Conservation (phyloP, 2,888 invertebrate genomes). For the Idaea aversata region DNA sequence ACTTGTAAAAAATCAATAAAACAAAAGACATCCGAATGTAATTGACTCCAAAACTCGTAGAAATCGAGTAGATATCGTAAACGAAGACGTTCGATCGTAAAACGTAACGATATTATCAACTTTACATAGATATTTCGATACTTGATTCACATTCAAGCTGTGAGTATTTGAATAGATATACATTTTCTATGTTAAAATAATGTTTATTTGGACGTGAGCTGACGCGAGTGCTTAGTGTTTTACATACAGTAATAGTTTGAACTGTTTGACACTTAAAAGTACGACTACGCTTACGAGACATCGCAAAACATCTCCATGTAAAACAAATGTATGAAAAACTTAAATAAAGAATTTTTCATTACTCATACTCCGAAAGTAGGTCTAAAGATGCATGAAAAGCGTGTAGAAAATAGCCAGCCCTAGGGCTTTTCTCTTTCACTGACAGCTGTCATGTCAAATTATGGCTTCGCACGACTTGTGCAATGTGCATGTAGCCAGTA, state of each 20-base stretch:
- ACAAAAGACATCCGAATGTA: neutral
- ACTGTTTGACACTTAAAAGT: neutral
- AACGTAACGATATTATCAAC: conserved; percentile 20
- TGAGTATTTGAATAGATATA: neutral
- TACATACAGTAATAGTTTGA: neutral
- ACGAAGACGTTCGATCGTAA: conserved; percentile 17
- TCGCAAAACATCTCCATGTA: too few species aligned
- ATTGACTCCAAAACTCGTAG: neutral
- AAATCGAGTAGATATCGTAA: conserved; percentile 3
- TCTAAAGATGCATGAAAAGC: too few species aligned
- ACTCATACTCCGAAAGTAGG: too few species aligned
- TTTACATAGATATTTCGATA: conserved; percentile 11
- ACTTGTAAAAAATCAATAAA: neutral
- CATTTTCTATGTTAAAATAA: neutral
- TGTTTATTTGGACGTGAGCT: neutral
- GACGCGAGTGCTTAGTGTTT: neutral
- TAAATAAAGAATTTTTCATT: too few species aligned
- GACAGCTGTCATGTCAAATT: too few species aligned
- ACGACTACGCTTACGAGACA: too few species aligned
- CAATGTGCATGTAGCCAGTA: too few species aligned
- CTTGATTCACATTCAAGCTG: neutral
- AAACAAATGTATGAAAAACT: too few species aligned
- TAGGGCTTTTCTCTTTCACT: too few species aligned
- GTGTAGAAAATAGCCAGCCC: too few species aligned
- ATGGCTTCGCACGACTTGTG: too few species aligned